Base-by-base conservation (phyloP, 1,140 invertebrate genomes). In the Bombus impatiens region DNA sequence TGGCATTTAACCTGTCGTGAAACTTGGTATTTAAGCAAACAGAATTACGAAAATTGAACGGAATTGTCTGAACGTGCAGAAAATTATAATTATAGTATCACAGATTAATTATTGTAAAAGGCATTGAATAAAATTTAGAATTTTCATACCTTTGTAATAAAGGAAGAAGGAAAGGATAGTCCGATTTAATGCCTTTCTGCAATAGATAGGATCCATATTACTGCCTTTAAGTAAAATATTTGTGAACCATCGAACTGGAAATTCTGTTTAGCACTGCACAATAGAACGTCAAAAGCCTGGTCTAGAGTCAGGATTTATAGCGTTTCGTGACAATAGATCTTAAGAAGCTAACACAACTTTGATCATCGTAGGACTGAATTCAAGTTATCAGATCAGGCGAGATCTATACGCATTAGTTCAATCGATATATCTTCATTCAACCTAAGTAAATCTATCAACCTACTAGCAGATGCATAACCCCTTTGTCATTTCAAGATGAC, bases 271-370 rank as follows among this genome's bases (percentile, higher is more conserved):
- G 40, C 9, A 9, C 25, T 25, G 32, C 18, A 78, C 76, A 78
- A 78, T 78, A 12, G 76, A 15, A 65, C 57, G 76, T 65, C 59
- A 78, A 53, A 18, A 78, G 76, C 57, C 28, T 42, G 59, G 18
- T 28, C 59, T 32, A n/a, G 22, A 57, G 76, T 37, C 37, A 2
- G 37, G 59, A 78, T 78, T 78, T 78, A 78, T 78, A n/a, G 57
- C 4, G n/a, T 78, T 78, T 78, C 37, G 40, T 59, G 76, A 78
- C 76, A 78, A 78, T 78, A 42, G 59, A 59, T 42, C n/a, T 42
- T n/a, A 42, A 78, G 76, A 65, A 78, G 57, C 37, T 42, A 42
- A 65, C 76, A 15, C n/a, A 42, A 42, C 76, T 65, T 9, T 44
- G 59, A 78, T 78, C 62, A 25, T 77, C 28, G 32, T 40, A 42